A percentile compares a stretch with the other conserved stretches of the same genome.
Evolutionary conservation across 35 echinoderm and acorn worm species (phyloP).

Genomic region (Acanthaster planci): DNA sequence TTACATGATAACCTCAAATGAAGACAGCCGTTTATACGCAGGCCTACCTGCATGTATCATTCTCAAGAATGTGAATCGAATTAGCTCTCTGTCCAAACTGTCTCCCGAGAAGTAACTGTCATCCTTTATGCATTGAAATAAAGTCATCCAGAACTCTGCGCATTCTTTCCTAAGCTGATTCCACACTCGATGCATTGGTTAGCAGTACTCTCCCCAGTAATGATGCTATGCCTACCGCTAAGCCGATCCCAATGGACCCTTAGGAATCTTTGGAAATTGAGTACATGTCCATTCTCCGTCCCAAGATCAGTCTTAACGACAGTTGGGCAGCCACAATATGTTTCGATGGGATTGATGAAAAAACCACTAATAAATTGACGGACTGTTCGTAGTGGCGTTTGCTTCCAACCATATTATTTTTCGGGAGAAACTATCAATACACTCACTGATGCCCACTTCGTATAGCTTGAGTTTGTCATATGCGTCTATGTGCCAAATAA

Average conservation of each 20-base stretch:
- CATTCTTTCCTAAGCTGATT: not conserved
- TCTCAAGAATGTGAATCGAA: no score
- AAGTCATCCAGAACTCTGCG: constrained; percentile 23
- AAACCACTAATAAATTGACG: constrained; percentile 8
- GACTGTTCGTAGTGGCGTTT: no score
- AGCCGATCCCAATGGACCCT: not conserved
- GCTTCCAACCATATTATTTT: constrained; percentile 25
- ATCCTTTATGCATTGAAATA: no score
- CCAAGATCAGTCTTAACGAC: no score
- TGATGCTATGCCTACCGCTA: not conserved
- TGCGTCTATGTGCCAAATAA: constrained; percentile 40
- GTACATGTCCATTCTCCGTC: no score
- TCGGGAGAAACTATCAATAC: constrained; percentile 13
- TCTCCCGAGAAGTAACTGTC: constrained; percentile 24
- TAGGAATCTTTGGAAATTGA: constrained; percentile 24
- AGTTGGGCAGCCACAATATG: not conserved
- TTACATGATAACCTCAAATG: not conserved
- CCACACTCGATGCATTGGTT: constrained; percentile 16
- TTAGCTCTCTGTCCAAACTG: constrained; percentile 3
- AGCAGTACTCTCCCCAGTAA: constrained; percentile 8
- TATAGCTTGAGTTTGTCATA: constrained; percentile 37
- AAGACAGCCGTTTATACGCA: no score
- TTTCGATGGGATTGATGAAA: constrained; percentile 9
- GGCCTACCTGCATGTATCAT: constrained; percentile 13
- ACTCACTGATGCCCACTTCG: not conserved